A percentile compares a stretch with the other conserved stretches of the same genome.
Evolutionary conservation across 2,888 invertebrate species (phyloP).

Genomic region (Tetranychus truncatus): DNA sequence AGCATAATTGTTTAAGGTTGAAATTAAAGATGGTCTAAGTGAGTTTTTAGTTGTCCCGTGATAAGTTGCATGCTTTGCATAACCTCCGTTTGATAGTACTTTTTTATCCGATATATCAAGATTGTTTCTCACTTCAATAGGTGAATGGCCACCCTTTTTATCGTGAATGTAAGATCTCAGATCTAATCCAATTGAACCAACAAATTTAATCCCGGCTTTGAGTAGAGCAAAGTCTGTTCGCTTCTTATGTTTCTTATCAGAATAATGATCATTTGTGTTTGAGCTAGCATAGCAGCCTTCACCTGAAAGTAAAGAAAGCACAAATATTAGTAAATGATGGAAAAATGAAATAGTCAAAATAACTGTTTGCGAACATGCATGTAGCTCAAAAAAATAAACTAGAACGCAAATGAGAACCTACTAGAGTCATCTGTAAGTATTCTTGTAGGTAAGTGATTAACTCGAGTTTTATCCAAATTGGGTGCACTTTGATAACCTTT

Average conservation of each 20-base stretch:
- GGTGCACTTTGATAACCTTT: constrained; percentile 47
- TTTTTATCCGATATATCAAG: not conserved
- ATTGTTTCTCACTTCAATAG: not conserved
- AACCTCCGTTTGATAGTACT: not conserved
- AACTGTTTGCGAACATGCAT: too few species aligned
- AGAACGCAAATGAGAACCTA: not conserved
- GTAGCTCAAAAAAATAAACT: not conserved
- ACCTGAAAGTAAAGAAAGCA: not conserved
- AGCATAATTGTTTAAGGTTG: constrained; percentile 39
- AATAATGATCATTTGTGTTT: not conserved
- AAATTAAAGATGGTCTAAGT: not conserved
- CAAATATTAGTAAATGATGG: not conserved
- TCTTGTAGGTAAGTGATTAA: not conserved
- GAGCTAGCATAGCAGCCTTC: not conserved
- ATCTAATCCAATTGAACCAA: constrained; percentile 4
- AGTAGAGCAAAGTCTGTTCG: not conserved
- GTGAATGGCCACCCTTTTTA: not conserved
- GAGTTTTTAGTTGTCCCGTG: constrained; percentile 21
- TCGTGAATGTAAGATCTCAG: not conserved
- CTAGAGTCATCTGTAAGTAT: not conserved
- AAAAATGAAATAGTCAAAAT: not conserved
- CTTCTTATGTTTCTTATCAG: not conserved
- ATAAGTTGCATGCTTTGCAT: constrained; percentile 17
- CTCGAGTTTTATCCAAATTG: constrained; percentile 41
- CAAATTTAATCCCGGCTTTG: not conserved